These are phyloP conservation scores for Spatula versicolor DNA, from an alignment of 2,797 vertebrate genomes.

Conservation along the genomic window DNA sequence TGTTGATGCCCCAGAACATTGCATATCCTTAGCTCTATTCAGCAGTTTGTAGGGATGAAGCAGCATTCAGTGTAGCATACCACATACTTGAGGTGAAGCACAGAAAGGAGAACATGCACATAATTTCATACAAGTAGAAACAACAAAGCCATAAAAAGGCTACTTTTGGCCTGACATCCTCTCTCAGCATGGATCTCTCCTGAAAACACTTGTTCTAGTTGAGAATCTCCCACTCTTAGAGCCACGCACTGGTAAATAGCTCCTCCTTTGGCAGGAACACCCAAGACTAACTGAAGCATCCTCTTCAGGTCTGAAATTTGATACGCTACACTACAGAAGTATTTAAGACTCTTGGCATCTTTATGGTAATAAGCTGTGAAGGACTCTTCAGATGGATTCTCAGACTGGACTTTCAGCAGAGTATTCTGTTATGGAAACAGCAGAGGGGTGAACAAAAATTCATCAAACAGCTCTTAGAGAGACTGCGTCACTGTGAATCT, in stretches of 20 bases:
- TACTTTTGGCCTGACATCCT: neutral
- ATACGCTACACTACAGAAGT: neutral
- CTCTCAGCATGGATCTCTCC: neutral
- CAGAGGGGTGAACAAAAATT: neutral
- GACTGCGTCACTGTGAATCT: neutral
- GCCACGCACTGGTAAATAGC: neutral
- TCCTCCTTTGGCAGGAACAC: neutral
- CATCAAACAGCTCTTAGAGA: neutral
- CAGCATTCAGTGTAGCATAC: accelerated
- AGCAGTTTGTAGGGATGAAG: neutral
- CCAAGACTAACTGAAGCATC: neutral
- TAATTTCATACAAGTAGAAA: neutral
- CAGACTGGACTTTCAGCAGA: neutral
- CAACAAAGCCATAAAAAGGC: neutral
- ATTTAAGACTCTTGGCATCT: neutral
- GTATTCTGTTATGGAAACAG: neutral
- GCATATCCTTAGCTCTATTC: neutral
- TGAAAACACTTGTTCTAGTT: neutral
- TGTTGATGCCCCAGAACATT: neutral
- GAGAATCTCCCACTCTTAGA: neutral
- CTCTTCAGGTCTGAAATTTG: neutral
- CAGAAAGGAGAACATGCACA: neutral
- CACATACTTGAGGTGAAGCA: neutral
- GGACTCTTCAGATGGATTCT: neutral
- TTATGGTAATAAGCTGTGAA: neutral